Conservation (phyloP, 1,140 invertebrate species). For the fruit fly (Drosophila melanogaster) region DNA sequence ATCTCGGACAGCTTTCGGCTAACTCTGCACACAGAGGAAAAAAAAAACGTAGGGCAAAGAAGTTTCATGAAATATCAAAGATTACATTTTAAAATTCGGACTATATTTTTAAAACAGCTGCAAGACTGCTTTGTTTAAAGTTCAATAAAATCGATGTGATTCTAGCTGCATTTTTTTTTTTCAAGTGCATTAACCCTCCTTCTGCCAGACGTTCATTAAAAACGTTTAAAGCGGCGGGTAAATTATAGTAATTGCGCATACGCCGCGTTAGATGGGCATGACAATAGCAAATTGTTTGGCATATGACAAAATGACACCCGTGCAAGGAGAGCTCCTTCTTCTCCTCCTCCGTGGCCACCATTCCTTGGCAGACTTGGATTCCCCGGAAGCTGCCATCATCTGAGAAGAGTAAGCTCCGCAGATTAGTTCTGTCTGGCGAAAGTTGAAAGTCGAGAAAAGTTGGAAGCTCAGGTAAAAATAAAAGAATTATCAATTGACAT, state of each 20-base stretch:
- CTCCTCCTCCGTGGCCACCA: neutral
- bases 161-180: neutral
- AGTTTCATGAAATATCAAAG: neutral
- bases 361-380: neutral
- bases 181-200: constrained; percentile 1
- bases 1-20: neutral
- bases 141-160: neutral
- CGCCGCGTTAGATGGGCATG: constrained; percentile 36
- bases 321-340: neutral
- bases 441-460: neutral
- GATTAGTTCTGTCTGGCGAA: neutral
- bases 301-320: constrained; percentile 18
- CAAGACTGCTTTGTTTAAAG: neutral
- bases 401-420: neutral
- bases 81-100: no score
- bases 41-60: neutral
- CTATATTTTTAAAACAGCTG: neutral
- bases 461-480: neutral
- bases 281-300: constrained; percentile 45
- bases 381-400: constrained; percentile 4
- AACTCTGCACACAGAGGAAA: neutral
- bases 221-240: constrained; percentile 45
- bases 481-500: neutral
- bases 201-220: constrained; percentile 35
- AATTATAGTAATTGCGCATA: constrained; percentile 56